Base-by-base conservation (phyloP, 2,797 vertebrate species). In the Hyperoplus lanceolatus region DNA sequence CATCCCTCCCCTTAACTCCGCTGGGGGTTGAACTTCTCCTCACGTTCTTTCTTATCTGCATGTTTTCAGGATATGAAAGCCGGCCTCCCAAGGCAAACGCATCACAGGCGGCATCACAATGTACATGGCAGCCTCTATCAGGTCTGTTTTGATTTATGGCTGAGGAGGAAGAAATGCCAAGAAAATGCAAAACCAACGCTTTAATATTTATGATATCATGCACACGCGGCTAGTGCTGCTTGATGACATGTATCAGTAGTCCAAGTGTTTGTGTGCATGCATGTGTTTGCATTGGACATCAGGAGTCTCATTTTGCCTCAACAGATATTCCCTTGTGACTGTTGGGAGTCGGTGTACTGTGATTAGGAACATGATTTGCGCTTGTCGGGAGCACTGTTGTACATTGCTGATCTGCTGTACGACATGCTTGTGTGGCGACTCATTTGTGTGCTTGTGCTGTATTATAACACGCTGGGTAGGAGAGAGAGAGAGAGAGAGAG, bases 361-460 rank as follows among this genome's bases (percentile, higher is more conserved):
- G 91, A 93, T 93, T 91, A 90, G 51, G 60, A 89, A 90, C 88
- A 91, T 89, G 92, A 94, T 91, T 91, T 91, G 87, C 87, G 79
- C 87, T 90, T 92, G 87, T 91, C 86, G 71, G 43, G 82, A 87
- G 78, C 70, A 21, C 73, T 68, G 87, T 87, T 80, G 87, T 85
- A 93, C 87, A 87, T 66, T 86, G 86, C 82, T 87, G 88, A 92
- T 91, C 84, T 79, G 81, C 83, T 64, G 88, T 75, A 53, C 76
- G 63, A 78, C 79, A 81, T 73, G 84, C 82, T 79, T 81, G 83
- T 70, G 76, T 41, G 59, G 75, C 73, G 75, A 79, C 84, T 83
- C 78, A 73, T 88, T 88, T 87, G 83, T 85, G 87, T 71, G 73
- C 84, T 73, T 70, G 66, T 58, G 70, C 81, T 74, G 80, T 84